Percentiles rank a stretch among this genome's conserved stretches.
These are phyloP conservation scores for Noctilio leporinus DNA, from an alignment of 2,113 vertebrate genomes.

Conservation along the genomic window DNA sequence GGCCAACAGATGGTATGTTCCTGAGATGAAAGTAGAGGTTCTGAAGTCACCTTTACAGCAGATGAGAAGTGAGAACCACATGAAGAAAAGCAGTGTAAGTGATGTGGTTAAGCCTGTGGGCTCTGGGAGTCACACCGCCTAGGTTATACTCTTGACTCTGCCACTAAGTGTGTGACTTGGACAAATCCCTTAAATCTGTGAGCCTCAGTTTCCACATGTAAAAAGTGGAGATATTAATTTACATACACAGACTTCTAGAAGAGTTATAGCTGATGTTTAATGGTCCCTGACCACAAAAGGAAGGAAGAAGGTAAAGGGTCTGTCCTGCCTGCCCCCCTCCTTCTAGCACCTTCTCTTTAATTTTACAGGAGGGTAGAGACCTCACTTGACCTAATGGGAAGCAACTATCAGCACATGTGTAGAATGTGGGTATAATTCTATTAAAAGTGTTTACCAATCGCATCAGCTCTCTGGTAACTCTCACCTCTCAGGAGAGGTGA, in stretches of 20 bases:
- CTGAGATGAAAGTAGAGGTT: neutral
- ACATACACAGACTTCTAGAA: neutral
- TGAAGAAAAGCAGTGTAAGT: neutral
- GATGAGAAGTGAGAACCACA: neutral
- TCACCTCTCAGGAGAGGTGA: neutral
- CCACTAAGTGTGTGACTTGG: neutral
- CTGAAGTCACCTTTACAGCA: neutral
- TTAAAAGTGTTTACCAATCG: neutral
- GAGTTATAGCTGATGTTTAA: neutral
- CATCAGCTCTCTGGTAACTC: neutral
- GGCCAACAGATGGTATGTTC: neutral
- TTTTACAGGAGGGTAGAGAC: neutral
- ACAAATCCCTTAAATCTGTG: neutral
- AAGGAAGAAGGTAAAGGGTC: neutral
- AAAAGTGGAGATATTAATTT: neutral
- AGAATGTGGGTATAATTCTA: neutral
- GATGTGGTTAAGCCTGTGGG: neutral
- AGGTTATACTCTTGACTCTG: neutral
- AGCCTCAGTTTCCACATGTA: neutral
- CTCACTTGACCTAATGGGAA: neutral
- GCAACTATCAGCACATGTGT: neutral
- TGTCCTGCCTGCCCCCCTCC: neutral
- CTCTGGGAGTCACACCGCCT: neutral
- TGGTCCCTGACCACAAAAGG: neutral
- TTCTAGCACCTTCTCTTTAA: neutral